phyloP scores from a whole-genome alignment of 2,797 vertebrate genomes.

The Ptychadena robeensis region DNA sequence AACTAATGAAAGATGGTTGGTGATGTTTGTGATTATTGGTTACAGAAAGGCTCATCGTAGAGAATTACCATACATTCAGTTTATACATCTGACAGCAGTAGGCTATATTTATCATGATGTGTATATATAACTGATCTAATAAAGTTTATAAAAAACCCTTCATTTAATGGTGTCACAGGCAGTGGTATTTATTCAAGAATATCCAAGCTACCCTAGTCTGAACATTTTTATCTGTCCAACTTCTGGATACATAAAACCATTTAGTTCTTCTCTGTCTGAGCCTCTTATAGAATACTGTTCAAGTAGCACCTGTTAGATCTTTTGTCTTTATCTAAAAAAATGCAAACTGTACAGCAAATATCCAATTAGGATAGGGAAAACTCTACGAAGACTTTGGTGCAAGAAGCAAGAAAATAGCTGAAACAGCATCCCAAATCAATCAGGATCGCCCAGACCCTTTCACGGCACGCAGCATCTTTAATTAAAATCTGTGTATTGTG shows the following conservation, averaged over 20 bases:
- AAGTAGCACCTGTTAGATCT: constrained; percentile 27
- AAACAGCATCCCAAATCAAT: constrained; percentile 70
- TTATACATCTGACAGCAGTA: too few relatives aligned
- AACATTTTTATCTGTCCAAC: not conserved
- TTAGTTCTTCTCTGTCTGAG: not conserved
- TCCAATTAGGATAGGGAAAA: constrained; percentile 64
- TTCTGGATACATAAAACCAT: not conserved
- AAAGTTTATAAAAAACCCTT: too few relatives aligned
- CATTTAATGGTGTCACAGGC: not conserved
- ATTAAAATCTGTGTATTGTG: constrained; percentile 75
- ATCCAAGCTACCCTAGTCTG: not conserved
- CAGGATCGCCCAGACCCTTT: constrained; percentile 60
- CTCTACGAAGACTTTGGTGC: constrained; percentile 26
- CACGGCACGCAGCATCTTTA: constrained; percentile 70
- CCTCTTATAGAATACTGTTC: not conserved
- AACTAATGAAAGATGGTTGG: too few relatives aligned
- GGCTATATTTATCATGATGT: too few relatives aligned
- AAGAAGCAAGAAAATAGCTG: constrained; percentile 65
- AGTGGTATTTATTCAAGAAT: not conserved
- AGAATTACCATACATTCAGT: too few relatives aligned
- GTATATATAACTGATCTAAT: not conserved
- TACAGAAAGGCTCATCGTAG: too few relatives aligned
- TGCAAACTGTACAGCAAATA: constrained; percentile 58
- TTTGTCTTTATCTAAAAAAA: not conserved
- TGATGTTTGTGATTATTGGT: too few relatives aligned